Conservation (phyloP, 30 jellyfish, hydroid and myxozoan species). For the Aurelia aurita region DNA sequence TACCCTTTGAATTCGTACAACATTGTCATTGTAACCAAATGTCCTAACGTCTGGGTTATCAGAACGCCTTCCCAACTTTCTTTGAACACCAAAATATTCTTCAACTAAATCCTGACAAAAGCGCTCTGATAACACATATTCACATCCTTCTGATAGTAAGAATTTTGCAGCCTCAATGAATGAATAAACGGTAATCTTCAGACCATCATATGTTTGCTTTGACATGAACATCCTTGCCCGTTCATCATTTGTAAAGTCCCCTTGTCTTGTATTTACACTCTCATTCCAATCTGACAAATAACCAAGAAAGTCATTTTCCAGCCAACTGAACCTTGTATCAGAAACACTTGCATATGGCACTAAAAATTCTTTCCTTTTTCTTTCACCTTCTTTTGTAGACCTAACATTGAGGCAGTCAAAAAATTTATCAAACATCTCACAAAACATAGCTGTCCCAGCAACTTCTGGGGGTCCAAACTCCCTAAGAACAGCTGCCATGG, state of each 20-base stretch:
- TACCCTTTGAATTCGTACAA: slow-evolving; percentile 16
- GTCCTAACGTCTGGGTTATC: slow-evolving; percentile 33
- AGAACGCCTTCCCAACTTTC: slow-evolving; percentile 7
- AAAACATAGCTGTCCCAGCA: slow-evolving; percentile 55
- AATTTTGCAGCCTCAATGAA: neutral
- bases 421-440: slow-evolving; percentile 39
- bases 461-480: slow-evolving; percentile 24
- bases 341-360: slow-evolving; percentile 31
- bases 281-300: neutral
- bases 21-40: slow-evolving; percentile 50
- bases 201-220: slow-evolving; percentile 25
- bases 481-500: slow-evolving; percentile 35
- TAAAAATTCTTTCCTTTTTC: slow-evolving; percentile 17
- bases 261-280: neutral
- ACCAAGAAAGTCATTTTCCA: slow-evolving; percentile 5
- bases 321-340: neutral
- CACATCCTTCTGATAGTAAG: neutral
- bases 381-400: slow-evolving; percentile 21
- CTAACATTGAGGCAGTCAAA: slow-evolving; percentile 64
- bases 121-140: slow-evolving; percentile 20
- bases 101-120: slow-evolving; percentile 17
- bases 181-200: slow-evolving; percentile 11
- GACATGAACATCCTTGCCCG: slow-evolving; percentile 14
- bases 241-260: neutral
- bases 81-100: slow-evolving; percentile 38